These are phyloP conservation scores for Sminthurinus signatus DNA, from an alignment of 1,140 invertebrate species.

Conservation along the genomic window DNA sequence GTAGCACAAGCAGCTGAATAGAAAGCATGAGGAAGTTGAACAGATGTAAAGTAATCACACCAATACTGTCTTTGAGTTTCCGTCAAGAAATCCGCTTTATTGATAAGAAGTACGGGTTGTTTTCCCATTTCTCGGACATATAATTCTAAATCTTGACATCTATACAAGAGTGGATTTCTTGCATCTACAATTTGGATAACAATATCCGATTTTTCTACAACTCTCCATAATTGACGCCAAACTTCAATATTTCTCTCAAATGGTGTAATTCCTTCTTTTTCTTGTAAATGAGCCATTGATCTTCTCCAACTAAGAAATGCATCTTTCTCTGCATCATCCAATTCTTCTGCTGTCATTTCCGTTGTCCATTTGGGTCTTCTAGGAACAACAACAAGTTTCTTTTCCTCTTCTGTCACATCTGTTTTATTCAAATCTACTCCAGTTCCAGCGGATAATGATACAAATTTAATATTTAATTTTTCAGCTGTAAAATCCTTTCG, in stretches of 20 bases:
- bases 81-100: slow-evolving; percentile 94
- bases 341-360: slow-evolving; percentile 66
- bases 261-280: slow-evolving; percentile 79
- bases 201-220: slow-evolving; percentile 88
- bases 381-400: slow-evolving; percentile 32
- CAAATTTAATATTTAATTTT: slow-evolving; percentile 77
- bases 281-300: slow-evolving; percentile 68
- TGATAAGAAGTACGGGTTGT: slow-evolving; percentile 77
- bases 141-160: slow-evolving; percentile 85
- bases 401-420: slow-evolving; percentile 30
- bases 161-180: slow-evolving; percentile 89
- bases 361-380: slow-evolving; percentile 71
- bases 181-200: slow-evolving; percentile 95
- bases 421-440: slow-evolving; percentile 8
- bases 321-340: slow-evolving; percentile 68
- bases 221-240: slow-evolving; percentile 97
- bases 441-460: slow-evolving; percentile 48
- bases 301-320: slow-evolving; percentile 84
- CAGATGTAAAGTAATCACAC: slow-evolving; percentile 76
- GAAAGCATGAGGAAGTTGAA: slow-evolving; percentile 64
- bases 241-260: slow-evolving; percentile 98
- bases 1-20: slow-evolving; percentile 65
- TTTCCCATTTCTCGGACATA: slow-evolving; percentile 90
- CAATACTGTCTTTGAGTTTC: slow-evolving; percentile 71
- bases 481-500: slow-evolving; percentile 87